These are phyloP conservation scores for Theropithecus gelada DNA, from an alignment of 2,113 vertebrate species.

Conservation along the genomic window DNA sequence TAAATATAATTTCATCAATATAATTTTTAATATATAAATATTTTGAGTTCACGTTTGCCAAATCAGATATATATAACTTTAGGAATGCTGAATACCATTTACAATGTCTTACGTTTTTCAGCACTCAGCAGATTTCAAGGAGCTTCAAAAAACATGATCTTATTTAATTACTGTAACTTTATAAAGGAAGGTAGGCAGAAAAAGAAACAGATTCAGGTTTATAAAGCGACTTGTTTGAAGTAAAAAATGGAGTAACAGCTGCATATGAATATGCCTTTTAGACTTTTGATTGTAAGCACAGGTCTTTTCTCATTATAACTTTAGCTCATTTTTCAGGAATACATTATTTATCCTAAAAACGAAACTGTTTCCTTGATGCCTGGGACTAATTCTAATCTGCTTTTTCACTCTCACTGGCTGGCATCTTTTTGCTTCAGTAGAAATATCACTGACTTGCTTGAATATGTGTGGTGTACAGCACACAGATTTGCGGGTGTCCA, in stretches of 20 bases:
- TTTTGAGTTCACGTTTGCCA: neutral
- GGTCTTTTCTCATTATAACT: neutral
- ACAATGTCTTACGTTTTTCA: neutral
- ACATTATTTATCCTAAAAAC: neutral
- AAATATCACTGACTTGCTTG: neutral
- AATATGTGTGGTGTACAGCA: fast-evolving
- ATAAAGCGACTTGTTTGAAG: neutral
- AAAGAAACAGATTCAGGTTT: neutral
- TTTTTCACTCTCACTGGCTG: neutral
- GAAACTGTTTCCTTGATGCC: neutral
- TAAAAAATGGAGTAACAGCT: neutral
- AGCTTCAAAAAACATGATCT: neutral
- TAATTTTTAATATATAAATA: neutral
- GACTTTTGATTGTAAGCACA: neutral
- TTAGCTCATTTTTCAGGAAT: neutral
- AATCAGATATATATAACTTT: neutral
- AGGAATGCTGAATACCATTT: neutral
- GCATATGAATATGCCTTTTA: neutral
- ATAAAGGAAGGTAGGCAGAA: neutral
- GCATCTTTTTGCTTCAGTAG: neutral
- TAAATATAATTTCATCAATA: neutral
- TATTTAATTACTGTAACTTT: neutral
- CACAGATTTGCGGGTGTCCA: neutral
- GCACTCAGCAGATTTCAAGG: neutral
- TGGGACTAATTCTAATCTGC: neutral